These are phyloP conservation scores for Anastrepha ludens DNA, from an alignment of 1,140 invertebrate genomes.

Conservation along the genomic window DNA sequence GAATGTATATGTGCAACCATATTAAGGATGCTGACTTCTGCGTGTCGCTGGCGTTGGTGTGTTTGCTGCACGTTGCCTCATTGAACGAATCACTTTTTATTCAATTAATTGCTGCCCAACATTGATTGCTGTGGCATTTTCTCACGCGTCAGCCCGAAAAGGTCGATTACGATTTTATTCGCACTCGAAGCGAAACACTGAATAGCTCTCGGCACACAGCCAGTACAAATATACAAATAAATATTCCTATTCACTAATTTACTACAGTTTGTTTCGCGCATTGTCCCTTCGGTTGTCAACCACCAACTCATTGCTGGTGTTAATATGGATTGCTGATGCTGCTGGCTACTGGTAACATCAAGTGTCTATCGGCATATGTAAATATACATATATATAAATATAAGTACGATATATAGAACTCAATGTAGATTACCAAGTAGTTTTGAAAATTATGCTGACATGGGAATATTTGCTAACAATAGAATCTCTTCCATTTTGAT, in stretches of 20 bases:
- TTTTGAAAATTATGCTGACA: neutral
- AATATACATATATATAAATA: too few species aligned
- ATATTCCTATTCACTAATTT: slow-evolving; percentile 14
- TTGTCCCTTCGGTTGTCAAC: neutral
- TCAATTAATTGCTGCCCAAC: slow-evolving; percentile 40
- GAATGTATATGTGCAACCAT: neutral
- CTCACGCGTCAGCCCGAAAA: slow-evolving; percentile 42
- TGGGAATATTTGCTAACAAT: slow-evolving; percentile 20
- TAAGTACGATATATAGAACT: too few species aligned
- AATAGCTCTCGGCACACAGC: neutral
- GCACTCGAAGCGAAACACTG: slow-evolving; percentile 26
- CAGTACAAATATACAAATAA: slow-evolving; percentile 10
- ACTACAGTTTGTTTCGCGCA: neutral
- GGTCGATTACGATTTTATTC: slow-evolving; percentile 50
- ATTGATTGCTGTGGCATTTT: slow-evolving; percentile 42
- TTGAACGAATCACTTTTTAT: slow-evolving; percentile 24
- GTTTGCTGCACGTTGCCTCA: neutral
- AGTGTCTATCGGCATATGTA: neutral
- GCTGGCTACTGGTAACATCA: neutral
- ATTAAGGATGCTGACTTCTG: neutral
- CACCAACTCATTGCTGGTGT: slow-evolving; percentile 30
- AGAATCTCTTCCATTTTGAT: neutral
- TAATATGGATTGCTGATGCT: neutral
- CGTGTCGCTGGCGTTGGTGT: neutral
- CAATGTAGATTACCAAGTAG: too few species aligned